Base-by-base conservation (phyloP, 2,797 vertebrate genomes). In the Pseudomugil tenellus region DNA sequence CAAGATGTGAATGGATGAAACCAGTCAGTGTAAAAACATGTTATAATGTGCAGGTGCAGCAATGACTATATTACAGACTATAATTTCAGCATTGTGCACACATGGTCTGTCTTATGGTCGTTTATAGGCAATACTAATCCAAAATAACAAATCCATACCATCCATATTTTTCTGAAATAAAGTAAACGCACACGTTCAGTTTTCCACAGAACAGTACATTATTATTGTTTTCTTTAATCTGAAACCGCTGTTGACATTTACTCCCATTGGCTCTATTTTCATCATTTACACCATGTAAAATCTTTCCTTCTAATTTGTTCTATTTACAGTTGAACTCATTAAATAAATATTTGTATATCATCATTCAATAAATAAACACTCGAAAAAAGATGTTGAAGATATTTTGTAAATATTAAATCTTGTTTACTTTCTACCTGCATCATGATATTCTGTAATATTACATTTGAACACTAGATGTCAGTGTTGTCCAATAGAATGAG, bases 391-490 rank as follows among this genome's bases (percentile, higher is more conserved):
- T 43, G 14, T n/a, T 0, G 2, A 21, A 46, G 21, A 21, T 9
- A 46, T 10, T n/a, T 46, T 46, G n/a, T 46, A 10, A 6, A 2
- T n/a, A n/a, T n/a, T 9, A 19, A 16, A 5, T 39, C 4, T 3
- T 14, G 37, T 16, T 39, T 39, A 14, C 37, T 14, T 39, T 39
- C 37, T 39, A 3, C 4, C 6, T n/a, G 2, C 16, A 26, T 26
- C 6, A 53, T 29, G 62, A 25, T 29, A 2, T n/a, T n/a, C 7
- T 52, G 63, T 62, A 58, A 32, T 58, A 43, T 46, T 53, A 41
- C 1, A 0, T n/a, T 23, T 13, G 2, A 55, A 17, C 75, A 51
- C 56, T 64, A 72, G 69, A 68, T 68, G 64, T 52, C 75, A 10
- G 39, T 54, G 10, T 64, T 68, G 49, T 51, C 21, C 52, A 58